phyloP scores from a whole-genome alignment of 1,140 invertebrate genomes.

The Drosophila dunni region DNA sequence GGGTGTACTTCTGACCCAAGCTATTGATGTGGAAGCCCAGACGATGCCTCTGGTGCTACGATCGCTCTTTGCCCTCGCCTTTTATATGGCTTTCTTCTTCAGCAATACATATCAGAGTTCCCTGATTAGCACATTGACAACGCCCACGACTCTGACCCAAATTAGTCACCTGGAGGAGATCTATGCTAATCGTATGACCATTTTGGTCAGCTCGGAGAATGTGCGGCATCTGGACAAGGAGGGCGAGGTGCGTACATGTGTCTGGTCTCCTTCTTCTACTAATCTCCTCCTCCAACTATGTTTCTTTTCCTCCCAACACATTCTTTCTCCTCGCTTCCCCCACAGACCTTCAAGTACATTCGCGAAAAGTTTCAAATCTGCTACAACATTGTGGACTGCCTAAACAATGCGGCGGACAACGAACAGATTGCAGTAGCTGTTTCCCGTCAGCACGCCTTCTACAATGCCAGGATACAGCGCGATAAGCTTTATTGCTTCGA shows the following conservation, averaged over 20 bases:
- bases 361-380: slow-evolving; percentile 78
- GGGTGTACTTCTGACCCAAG: slow-evolving; percentile 67
- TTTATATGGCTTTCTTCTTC: slow-evolving; percentile 70
- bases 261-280: not conserved
- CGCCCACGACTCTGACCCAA: slow-evolving; percentile 50
- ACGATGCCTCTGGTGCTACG: slow-evolving; percentile 41
- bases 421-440: slow-evolving; percentile 71
- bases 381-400: slow-evolving; percentile 77
- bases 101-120: slow-evolving; percentile 79
- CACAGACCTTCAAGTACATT: slow-evolving; percentile 77
- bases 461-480: slow-evolving; percentile 69
- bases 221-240: slow-evolving; percentile 76
- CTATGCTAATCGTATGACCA: slow-evolving; percentile 65
- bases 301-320: not conserved
- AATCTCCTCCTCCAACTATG: not conserved
- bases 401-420: slow-evolving; percentile 65
- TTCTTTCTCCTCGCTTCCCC: not conserved
- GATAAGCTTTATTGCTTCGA: slow-evolving; percentile 74
- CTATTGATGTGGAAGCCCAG: slow-evolving; percentile 41
- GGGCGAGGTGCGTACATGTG: slow-evolving; percentile 59
- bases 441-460: slow-evolving; percentile 76
- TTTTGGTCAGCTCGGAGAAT: slow-evolving; percentile 75
- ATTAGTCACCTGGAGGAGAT: slow-evolving; percentile 71
- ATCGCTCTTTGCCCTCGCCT: slow-evolving; percentile 51
- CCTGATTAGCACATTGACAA: slow-evolving; percentile 78